Evolutionary conservation across 2,113 vertebrate genomes (phyloP).

Genomic region (Helogale parvula): DNA sequence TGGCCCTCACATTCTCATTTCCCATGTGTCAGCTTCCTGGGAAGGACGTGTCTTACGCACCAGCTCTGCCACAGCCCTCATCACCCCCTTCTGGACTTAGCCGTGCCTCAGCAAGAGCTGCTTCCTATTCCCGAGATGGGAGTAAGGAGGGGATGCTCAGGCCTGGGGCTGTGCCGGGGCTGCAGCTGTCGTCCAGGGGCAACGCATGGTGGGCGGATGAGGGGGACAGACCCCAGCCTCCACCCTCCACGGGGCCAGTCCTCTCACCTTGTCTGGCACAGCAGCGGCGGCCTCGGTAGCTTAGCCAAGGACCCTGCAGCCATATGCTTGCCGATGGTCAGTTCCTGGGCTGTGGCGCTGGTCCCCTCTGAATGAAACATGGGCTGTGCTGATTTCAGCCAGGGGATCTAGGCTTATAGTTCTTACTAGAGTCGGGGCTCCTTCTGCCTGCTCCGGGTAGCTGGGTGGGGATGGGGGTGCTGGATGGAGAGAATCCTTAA

Average conservation of each 20-base stretch:
- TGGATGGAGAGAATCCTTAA: background rate
- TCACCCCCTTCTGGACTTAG: constrained; percentile 67
- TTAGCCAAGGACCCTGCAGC: background rate
- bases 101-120: background rate
- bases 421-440: background rate
- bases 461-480: background rate
- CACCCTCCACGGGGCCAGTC: background rate
- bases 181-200: constrained; percentile 19
- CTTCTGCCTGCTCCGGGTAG: background rate
- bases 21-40: background rate
- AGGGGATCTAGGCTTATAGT: background rate
- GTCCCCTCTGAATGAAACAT: background rate
- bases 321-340: background rate
- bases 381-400: background rate
- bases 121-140: constrained; percentile 42
- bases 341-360: background rate
- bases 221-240: constrained; percentile 58
- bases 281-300: background rate
- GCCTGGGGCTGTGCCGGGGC: background rate
- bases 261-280: background rate
- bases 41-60: constrained; percentile 46
- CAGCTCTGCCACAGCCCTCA: constrained; percentile 60
- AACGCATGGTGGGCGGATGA: constrained; percentile 30
- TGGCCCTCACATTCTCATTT: constrained; percentile 35
- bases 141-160: background rate